Percentiles rank a stretch among this genome's conserved stretches.
Evolutionary conservation across 2,888 invertebrate genomes (phyloP).

Genomic region (Pemphredon lugubris): DNA sequence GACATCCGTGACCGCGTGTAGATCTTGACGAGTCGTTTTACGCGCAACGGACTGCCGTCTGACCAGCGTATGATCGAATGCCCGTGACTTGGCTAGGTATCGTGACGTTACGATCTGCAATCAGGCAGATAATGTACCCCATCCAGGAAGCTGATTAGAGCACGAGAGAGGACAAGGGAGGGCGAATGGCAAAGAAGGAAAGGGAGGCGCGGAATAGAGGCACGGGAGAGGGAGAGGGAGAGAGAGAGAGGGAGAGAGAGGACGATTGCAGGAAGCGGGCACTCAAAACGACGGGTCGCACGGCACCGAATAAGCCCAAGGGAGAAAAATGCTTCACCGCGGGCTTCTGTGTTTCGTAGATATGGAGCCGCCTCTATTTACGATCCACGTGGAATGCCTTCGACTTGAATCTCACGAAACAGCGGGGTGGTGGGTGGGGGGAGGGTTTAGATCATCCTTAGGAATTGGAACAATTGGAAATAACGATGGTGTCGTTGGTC

Average conservation of each 20-base stretch:
- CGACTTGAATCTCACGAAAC: conserved; percentile 36
- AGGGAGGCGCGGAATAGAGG: conserved; percentile 53
- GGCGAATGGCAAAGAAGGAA: conserved; percentile 70
- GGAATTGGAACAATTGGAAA: too few species aligned
- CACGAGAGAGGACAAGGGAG: conserved; percentile 61
- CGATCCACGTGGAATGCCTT: conserved; percentile 17
- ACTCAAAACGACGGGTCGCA: conserved; percentile 73
- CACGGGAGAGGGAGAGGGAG: conserved; percentile 42
- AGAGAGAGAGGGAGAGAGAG: conserved; percentile 39
- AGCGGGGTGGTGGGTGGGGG: too few species aligned
- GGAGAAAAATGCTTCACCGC: conserved; percentile 57
- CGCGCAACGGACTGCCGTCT: conserved; percentile 54
- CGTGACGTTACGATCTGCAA: conserved; percentile 73
- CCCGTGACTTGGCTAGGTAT: conserved; percentile 64
- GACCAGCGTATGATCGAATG: conserved; percentile 58
- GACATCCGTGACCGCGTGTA: conserved; percentile 52
- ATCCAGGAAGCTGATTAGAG: conserved; percentile 77
- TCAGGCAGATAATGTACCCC: conserved; percentile 77
- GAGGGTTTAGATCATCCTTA: neutral
- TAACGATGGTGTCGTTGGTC: too few species aligned
- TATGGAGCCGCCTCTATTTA: conserved; percentile 40
- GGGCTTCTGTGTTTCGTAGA: conserved; percentile 47
- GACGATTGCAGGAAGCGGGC: conserved; percentile 75
- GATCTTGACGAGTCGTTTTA: conserved; percentile 60
- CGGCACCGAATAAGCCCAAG: conserved; percentile 65